phyloP scores from a whole-genome alignment of 2,888 invertebrate species.

The Drosophila nigricruria region DNA sequence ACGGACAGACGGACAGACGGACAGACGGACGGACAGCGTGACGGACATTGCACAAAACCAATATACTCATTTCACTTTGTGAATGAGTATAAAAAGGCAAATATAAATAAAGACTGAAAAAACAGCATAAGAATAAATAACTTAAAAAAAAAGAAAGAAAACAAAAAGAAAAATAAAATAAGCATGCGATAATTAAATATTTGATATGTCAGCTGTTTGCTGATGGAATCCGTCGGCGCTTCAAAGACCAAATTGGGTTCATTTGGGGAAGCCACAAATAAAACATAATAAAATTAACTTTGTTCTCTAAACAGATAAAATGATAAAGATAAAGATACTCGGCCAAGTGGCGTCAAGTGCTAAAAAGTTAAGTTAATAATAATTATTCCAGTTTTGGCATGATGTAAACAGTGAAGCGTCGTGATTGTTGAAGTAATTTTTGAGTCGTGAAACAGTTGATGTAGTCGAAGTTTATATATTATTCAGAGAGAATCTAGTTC shows the following conservation, averaged over 20 bases:
- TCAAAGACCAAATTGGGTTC: conserved; percentile 37
- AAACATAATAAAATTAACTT: conserved; percentile 9
- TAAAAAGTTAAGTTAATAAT: background rate
- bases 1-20: too few species aligned
- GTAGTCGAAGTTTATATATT: background rate
- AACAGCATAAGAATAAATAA: conserved; percentile 44
- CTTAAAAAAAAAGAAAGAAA: conserved; percentile 37
- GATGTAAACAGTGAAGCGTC: background rate
- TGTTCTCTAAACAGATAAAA: background rate
- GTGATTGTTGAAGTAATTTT: background rate
- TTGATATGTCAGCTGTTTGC: conserved; percentile 65
- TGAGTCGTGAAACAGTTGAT: background rate
- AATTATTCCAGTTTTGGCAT: background rate
- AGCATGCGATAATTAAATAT: conserved; percentile 70
- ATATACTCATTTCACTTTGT: too few species aligned
- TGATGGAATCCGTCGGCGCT: conserved; percentile 43
- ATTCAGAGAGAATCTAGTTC: background rate
- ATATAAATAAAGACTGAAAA: conserved; percentile 4
- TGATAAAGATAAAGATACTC: background rate
- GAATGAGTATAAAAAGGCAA: conserved; percentile 2
- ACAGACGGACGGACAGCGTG: too few species aligned
- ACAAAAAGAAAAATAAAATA: conserved; percentile 27
- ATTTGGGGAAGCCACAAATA: conserved; percentile 1
- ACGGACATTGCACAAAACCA: too few species aligned
- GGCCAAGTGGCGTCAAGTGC: conserved; percentile 15